Base-by-base conservation (phyloP, 2,888 invertebrate species). In the Empis livida region DNA sequence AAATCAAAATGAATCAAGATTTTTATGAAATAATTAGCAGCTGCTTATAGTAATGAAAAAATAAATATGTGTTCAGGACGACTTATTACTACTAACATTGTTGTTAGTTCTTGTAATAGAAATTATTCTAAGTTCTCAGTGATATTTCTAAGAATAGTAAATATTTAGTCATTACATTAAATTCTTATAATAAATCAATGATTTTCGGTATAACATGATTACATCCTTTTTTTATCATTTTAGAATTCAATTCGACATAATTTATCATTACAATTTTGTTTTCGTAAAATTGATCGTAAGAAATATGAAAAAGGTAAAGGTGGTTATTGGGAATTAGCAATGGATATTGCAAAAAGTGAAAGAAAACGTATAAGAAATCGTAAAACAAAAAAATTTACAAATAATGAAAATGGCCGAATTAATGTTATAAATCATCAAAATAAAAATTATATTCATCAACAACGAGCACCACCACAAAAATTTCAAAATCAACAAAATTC, bases 181-280 rank as follows among this genome's bases (percentile, higher is more conserved):
- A n/a, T n/a, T n/a, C n/a, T n/a, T n/a, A n/a, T n/a, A n/a, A n/a
- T n/a, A n/a, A n/a, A n/a, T n/a, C n/a, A n/a, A n/a, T n/a, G n/a
- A n/a, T n/a, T n/a, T n/a, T n/a, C n/a, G n/a, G n/a, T n/a, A n/a
- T n/a, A n/a, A n/a, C 13, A 5, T 41, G 10, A 10, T 23, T 43
- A 20, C 9, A n/a, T 15, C 27, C 35, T 40, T 31, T 41, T 45
- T 43, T 50, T 40, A 35, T n/a, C 35, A 15, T 46, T 55, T 49
- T 47, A 67, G 69, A 69, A 69, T 47, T 69, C 69, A 3, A 69
- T 69, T 20, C 60, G 69, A 9, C 69, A 69, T 45, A 69, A 69
- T 54, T 54, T 69, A 13, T 69, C 68, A 5, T 51, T 69, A 14
- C 65, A 68, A 49, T 63, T 63, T 37, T 68, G 67, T 48, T 69